phyloP scores from a whole-genome alignment of 2,888 invertebrate species.

The Drosophila cracens region DNA sequence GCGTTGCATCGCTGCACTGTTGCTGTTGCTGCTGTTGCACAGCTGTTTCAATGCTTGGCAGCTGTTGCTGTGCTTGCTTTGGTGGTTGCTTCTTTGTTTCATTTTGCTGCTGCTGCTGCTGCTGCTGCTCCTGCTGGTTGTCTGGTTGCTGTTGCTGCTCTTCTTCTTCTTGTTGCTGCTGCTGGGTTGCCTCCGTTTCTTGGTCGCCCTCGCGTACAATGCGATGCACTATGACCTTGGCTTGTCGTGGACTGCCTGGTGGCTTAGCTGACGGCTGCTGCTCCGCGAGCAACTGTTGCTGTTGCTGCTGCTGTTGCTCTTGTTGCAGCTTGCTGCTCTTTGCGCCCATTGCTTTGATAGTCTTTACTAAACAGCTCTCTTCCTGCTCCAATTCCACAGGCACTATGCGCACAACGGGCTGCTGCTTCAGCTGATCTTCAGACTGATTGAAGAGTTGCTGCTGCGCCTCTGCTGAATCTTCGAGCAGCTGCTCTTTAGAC shows the following conservation, averaged over 20 bases:
- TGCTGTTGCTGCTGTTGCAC: slow-evolving; percentile 17
- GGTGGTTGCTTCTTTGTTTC: background rate
- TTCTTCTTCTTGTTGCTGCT: slow-evolving; percentile 8
- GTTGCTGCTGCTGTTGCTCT: slow-evolving; percentile 55
- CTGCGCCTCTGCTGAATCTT: background rate
- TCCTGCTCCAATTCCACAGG: slow-evolving; percentile 33
- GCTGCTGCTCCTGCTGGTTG: background rate
- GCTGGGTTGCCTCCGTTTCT: background rate
- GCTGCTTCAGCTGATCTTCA: slow-evolving; percentile 3
- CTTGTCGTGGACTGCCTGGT: slow-evolving; percentile 65
- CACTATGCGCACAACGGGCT: slow-evolving; percentile 28
- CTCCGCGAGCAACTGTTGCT: slow-evolving; percentile 28
- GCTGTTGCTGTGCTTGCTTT: background rate
- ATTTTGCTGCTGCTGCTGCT: background rate
- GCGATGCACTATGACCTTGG: slow-evolving; percentile 79
- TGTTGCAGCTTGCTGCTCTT: slow-evolving; percentile 64
- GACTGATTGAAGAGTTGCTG: background rate
- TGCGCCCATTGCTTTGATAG: slow-evolving; percentile 58
- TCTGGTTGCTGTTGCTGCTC: slow-evolving; percentile 1
- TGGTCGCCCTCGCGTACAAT: slow-evolving; percentile 42
- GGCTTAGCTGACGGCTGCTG: slow-evolving; percentile 33
- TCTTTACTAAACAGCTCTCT: background rate
- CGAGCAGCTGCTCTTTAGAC: background rate
- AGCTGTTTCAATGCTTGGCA: slow-evolving; percentile 15
- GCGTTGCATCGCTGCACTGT: slow-evolving; percentile 1